These are phyloP conservation scores for Probosciger aterrimus DNA, from an alignment of 2,113 vertebrate genomes.

Conservation along the genomic window DNA sequence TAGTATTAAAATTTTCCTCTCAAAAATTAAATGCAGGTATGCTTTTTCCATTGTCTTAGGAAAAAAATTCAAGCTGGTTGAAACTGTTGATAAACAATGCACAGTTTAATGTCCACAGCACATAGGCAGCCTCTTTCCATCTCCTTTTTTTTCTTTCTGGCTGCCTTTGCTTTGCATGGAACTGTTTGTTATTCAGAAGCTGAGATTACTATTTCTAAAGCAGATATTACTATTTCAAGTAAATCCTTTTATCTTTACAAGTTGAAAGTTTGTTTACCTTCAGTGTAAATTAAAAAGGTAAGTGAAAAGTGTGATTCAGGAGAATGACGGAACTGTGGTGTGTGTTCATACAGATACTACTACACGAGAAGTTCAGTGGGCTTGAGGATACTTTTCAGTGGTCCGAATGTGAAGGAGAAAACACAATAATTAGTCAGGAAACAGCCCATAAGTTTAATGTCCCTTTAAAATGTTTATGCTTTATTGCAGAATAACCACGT, in stretches of 20 bases:
- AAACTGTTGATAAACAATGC: background rate
- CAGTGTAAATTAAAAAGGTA: background rate
- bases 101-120: background rate
- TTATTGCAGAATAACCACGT: slow-evolving; percentile 92
- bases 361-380: fast-evolving
- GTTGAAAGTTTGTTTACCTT: background rate
- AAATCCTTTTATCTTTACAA: background rate
- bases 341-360: fast-evolving
- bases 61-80: background rate
- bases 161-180: slow-evolving; percentile 50
- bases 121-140: background rate
- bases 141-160: background rate
- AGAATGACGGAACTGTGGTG: background rate
- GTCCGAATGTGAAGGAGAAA: background rate
- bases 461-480: slow-evolving; percentile 30
- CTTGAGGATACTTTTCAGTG: background rate
- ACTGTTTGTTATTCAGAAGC: background rate
- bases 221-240: background rate
- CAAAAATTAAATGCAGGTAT: background rate
- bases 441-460: background rate
- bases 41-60: background rate
- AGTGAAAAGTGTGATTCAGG: background rate
- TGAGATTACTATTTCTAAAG: background rate
- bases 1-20: background rate
- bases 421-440: background rate